Conservation (phyloP, 2,797 vertebrate species). For the Cyclura pinguis region DNA sequence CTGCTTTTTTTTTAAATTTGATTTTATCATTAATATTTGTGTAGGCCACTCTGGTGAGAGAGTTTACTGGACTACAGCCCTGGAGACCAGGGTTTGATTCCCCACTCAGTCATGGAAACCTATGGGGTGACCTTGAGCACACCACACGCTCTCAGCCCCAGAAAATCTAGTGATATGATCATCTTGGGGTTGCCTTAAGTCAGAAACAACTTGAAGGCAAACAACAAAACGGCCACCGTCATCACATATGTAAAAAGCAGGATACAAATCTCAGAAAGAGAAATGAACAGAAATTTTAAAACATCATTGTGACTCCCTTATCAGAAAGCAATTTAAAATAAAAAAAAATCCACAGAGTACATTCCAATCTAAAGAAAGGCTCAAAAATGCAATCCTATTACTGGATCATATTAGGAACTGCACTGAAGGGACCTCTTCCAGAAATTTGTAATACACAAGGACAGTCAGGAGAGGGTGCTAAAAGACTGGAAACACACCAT, state of each 20-base stretch:
- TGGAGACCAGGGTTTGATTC: too few species aligned
- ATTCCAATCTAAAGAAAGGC: background rate
- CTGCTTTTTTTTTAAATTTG: background rate
- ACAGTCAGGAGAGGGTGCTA: conserved; percentile 34
- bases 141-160: too few species aligned
- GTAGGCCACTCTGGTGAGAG: background rate
- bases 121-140: too few species aligned
- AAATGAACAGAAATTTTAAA: background rate
- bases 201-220: too few species aligned
- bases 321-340: background rate
- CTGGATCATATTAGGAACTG: background rate
- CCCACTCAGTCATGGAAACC: too few species aligned
- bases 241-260: background rate
- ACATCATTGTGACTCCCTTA: background rate
- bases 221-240: too few species aligned
- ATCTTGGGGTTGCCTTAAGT: too few species aligned
- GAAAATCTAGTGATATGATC: too few species aligned
- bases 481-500: background rate
- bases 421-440: background rate
- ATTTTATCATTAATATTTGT: background rate
- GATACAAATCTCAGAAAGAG: background rate
- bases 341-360: background rate
- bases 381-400: background rate
- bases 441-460: background rate
- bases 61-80: too few species aligned